phyloP scores from a whole-genome alignment of 2,888 invertebrate species.

The Eupeodes luniger region DNA sequence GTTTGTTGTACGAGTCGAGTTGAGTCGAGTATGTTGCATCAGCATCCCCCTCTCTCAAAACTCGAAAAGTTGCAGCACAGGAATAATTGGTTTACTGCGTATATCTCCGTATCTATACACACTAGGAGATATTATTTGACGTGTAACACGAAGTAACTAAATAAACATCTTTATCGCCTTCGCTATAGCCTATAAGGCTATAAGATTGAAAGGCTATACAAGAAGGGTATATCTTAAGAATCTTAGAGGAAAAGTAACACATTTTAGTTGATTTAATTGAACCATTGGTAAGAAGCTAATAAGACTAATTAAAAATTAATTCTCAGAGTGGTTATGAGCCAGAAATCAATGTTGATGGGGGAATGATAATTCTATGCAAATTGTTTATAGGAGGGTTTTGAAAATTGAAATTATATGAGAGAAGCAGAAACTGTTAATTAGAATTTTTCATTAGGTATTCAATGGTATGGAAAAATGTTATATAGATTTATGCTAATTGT shows the following conservation, averaged over 20 bases:
- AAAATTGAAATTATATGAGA: not conserved
- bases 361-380: conserved; percentile 25
- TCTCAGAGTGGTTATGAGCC: conserved; percentile 12
- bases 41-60: not conserved
- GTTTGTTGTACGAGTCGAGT: no score
- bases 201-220: no score
- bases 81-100: conserved; percentile 2
- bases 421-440: not conserved
- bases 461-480: not conserved
- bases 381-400: no score
- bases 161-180: conserved; percentile 43
- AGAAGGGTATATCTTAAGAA: conserved; percentile 1
- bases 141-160: conserved; percentile 23
- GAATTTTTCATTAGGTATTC: not conserved
- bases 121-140: conserved; percentile 1
- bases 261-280: conserved; percentile 22
- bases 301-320: conserved; percentile 17
- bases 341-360: not conserved
- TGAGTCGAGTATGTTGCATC: conserved; percentile 5
- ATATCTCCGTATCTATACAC: no score
- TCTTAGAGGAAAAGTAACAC: not conserved
- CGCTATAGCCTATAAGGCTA: not conserved
- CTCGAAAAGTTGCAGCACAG: conserved; percentile 5
- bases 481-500: not conserved
- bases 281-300: not conserved